phyloP scores from a whole-genome alignment of 2,113 vertebrate genomes.

The Ailurus styani region DNA sequence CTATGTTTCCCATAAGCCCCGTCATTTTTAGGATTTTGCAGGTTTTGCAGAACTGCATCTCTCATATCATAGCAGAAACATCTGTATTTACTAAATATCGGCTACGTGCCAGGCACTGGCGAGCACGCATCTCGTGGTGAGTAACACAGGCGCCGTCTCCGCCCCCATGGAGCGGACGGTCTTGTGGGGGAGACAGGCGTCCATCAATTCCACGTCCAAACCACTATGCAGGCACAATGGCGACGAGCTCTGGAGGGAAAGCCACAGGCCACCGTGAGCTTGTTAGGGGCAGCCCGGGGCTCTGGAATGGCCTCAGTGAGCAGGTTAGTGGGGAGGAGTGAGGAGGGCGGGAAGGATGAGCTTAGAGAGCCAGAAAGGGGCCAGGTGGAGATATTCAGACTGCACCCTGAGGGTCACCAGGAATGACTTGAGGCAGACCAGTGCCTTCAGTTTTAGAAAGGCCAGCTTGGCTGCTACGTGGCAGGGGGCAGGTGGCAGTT shows the following conservation, averaged over 20 bases:
- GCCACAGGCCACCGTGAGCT: not conserved
- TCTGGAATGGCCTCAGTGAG: not conserved
- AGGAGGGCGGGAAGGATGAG: not conserved
- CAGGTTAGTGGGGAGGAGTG: fast-evolving
- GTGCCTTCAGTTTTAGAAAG: not conserved
- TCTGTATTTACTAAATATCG: not conserved
- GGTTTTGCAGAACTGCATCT: not conserved
- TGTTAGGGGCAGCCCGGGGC: not conserved
- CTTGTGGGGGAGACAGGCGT: not conserved
- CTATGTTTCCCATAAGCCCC: not conserved
- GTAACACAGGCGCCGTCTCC: not conserved
- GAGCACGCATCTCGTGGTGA: not conserved
- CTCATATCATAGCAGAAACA: not conserved
- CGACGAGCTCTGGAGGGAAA: not conserved
- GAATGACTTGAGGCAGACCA: not conserved
- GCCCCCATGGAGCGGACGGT: fast-evolving
- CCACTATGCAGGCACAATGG: not conserved
- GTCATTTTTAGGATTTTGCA: not conserved
- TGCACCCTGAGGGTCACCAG: not conserved
- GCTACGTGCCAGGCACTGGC: not conserved
- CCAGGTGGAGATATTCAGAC: not conserved
- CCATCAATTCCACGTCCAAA: not conserved
- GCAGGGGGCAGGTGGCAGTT: not conserved
- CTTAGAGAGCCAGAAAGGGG: not conserved
- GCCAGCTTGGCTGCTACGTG: not conserved